Percentiles rank a stretch among this genome's conserved stretches.
Conservation (phyloP, 2,113 vertebrate genomes). For the Psilopogon haemacephalus region DNA sequence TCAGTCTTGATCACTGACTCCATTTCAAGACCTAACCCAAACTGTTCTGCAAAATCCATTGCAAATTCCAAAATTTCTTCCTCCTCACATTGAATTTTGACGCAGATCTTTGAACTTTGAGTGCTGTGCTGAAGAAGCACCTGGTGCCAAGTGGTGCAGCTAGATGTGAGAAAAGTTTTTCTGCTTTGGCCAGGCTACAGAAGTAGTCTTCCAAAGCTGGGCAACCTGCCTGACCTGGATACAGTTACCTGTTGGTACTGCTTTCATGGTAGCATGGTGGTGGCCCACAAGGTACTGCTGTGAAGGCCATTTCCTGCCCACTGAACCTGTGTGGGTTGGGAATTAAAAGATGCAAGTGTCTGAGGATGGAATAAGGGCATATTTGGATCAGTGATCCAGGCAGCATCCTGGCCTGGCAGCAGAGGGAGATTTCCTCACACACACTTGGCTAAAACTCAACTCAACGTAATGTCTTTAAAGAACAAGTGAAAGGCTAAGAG, state of each 20-base stretch:
- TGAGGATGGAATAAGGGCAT: not conserved
- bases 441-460: slow-evolving; percentile 44
- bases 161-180: slow-evolving; percentile 3
- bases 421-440: slow-evolving; percentile 46
- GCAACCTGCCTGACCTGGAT: not conserved
- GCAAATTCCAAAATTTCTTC: not conserved
- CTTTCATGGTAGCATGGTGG: not conserved
- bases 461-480: slow-evolving; percentile 42
- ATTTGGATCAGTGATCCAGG: not conserved
- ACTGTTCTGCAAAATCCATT: not conserved
- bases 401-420: slow-evolving; percentile 58
- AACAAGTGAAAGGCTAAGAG: not conserved
- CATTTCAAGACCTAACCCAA: not conserved
- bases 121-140: not conserved
- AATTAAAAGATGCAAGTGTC: not conserved
- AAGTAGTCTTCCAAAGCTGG: not conserved
- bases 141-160: slow-evolving; percentile 5
- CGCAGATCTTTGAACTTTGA: not conserved
- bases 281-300: not conserved
- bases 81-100: not conserved
- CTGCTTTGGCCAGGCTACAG: not conserved
- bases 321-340: not conserved
- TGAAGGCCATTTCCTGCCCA: not conserved
- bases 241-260: not conserved
- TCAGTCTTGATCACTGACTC: not conserved